Evolutionary conservation across 2,797 vertebrate genomes (phyloP).

Genomic region (Fringilla coelebs): DNA sequence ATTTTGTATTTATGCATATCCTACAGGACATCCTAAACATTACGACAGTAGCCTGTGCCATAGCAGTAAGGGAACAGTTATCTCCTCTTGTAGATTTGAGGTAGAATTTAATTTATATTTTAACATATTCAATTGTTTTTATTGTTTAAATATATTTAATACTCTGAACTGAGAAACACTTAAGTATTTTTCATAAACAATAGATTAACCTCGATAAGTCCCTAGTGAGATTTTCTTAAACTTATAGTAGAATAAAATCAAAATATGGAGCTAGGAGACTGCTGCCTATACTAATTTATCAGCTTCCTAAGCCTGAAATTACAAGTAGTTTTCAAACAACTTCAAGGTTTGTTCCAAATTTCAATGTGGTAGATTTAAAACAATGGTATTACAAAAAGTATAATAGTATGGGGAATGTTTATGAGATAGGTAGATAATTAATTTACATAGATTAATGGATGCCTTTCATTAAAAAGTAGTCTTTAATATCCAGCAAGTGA

Average conservation of each 20-base stretch:
- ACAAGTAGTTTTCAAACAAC: background rate
- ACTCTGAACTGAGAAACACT: background rate
- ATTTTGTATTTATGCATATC: background rate
- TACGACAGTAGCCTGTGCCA: background rate
- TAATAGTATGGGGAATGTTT: background rate
- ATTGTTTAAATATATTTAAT: background rate
- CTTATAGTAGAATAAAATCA: background rate
- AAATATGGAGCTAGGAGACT: background rate
- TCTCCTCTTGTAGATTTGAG: background rate
- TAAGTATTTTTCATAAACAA: background rate
- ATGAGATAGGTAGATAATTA: background rate
- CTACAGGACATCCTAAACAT: background rate
- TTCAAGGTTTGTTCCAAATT: background rate
- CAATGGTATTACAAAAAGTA: background rate
- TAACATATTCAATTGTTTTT: background rate
- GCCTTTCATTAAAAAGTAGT: background rate
- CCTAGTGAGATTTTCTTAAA: background rate
- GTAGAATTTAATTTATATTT: background rate
- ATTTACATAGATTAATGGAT: background rate
- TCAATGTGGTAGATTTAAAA: background rate
- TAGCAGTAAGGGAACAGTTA: background rate
- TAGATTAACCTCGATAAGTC: background rate
- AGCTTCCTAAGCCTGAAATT: background rate
- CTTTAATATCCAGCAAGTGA: background rate
- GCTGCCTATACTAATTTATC: background rate